A percentile compares a stretch with the other conserved stretches of the same genome.
Evolutionary conservation across 2,113 vertebrate genomes (phyloP).

Genomic region (Poeciliopsis retropinna): DNA sequence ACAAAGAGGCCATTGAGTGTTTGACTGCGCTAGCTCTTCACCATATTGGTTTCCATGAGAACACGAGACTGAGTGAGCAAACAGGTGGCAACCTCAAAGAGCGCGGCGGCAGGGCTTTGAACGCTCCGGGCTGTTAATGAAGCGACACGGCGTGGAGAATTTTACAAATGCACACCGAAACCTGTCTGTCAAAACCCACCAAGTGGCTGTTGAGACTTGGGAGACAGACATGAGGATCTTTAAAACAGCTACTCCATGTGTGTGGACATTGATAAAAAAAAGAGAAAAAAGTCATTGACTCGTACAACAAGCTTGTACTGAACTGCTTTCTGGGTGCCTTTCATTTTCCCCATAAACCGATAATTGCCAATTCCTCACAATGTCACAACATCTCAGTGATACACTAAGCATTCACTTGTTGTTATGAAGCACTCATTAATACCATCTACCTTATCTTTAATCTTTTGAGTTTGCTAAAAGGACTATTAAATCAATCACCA

Average conservation of each 20-base stretch:
- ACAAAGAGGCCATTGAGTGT: constrained; percentile 64
- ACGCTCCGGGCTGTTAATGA: constrained; percentile 29
- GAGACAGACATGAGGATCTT: not conserved
- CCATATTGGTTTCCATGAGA: constrained; percentile 70
- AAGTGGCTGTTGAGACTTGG: not conserved
- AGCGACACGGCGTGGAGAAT: not conserved
- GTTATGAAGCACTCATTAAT: not conserved
- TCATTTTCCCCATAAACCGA: not conserved
- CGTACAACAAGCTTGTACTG: not conserved
- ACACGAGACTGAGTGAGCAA: constrained; percentile 41
- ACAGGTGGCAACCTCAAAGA: constrained; percentile 59
- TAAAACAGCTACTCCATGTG: not conserved
- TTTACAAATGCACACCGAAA: constrained; percentile 3
- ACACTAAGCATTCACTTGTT: not conserved
- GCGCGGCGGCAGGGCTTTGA: constrained; percentile 20
- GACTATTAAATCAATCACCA: not conserved
- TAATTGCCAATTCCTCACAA: too few relatives aligned
- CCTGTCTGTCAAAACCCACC: not conserved
- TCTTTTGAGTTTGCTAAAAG: not conserved
- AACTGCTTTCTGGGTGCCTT: not conserved
- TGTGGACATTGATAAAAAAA: too few relatives aligned
- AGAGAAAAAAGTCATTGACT: not conserved
- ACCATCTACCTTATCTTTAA: not conserved
- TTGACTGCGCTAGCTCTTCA: constrained; percentile 32
- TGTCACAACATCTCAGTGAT: not conserved